Base-by-base conservation (phyloP, 2,888 invertebrate genomes). In the Oscheius sp. region DNA sequence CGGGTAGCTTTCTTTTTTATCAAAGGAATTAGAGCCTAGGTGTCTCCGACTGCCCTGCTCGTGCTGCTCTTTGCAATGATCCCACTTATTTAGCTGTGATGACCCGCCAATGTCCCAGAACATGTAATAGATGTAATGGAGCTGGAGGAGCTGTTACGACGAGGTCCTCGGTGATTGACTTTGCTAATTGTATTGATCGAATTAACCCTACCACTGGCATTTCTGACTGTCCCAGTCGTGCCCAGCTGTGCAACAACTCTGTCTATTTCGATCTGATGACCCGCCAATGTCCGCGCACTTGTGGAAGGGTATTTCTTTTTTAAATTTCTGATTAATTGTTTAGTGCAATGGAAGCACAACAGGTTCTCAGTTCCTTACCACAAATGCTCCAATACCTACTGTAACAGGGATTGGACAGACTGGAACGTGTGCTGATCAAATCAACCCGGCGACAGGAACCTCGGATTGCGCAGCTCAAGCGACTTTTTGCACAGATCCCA, bases 31-130 rank as follows among this genome's bases (percentile, higher is more conserved):
- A 5, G 4, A 14, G 3, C 2, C 20, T 20, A 47, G 47, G 54
- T 22, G 54, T 54, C 14, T 33, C 33, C 0, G 54, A 54, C 33
- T 54, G 54, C 12, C 54, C 54, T 1, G 54, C 54, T 20, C n/a
- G 54, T 9, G 54, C 54, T n/a, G 14, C 54, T 33, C 32, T 32
- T 12, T 54, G 54, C 24, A 54, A 54, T n/a, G 54, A 54, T 20
- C n/a, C 54, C 32, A 54, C 54, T 3, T 54, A 54, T 22, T 54
- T 20, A 17, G 36, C 32, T 6, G 54, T 54, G 4, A 54, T 54
- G 54, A 54, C 54, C 4, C 50, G 30, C 3, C 50, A 50, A 2
- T 50, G 50, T 28, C 50, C 50, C 9, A n/a, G 45, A 5, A 44
- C 45, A 8, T 44, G 45, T 17, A n/a, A n/a, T n/a, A n/a, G n/a